phyloP scores from a whole-genome alignment of 1,140 invertebrate genomes.

The Polyergus mexicanus region DNA sequence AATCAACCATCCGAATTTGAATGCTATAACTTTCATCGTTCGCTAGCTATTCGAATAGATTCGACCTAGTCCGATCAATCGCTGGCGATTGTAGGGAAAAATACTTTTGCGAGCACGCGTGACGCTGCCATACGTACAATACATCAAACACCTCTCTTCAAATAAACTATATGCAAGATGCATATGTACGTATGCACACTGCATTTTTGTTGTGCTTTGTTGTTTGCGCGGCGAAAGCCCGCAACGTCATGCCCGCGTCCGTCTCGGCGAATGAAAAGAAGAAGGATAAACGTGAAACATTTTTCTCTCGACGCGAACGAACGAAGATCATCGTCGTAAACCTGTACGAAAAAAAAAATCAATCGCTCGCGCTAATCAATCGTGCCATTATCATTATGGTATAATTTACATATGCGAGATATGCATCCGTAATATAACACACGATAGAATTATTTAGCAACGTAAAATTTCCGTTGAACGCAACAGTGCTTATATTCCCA shows the following conservation, averaged over 20 bases:
- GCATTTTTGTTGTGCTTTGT: slow-evolving; percentile 34
- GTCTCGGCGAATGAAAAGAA: too few relatives aligned
- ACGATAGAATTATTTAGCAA: slow-evolving; percentile 30
- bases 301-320: not conserved
- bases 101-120: not conserved
- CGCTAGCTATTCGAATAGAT: slow-evolving; percentile 17
- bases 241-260: not conserved
- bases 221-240: not conserved
- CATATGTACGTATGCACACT: not conserved
- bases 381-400: not conserved
- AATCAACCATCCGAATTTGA: slow-evolving; percentile 56
- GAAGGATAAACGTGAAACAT: slow-evolving; percentile 31
- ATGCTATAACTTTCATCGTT: slow-evolving; percentile 46
- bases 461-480: slow-evolving; percentile 43
- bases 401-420: slow-evolving; percentile 7
- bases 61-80: slow-evolving; percentile 36
- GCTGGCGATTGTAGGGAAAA: slow-evolving; percentile 2
- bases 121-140: not conserved
- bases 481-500: slow-evolving; percentile 5
- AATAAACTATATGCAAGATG: not conserved
- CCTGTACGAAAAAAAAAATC: not conserved
- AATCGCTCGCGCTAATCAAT: not conserved
- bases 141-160: slow-evolving; percentile 28
- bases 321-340: not conserved
- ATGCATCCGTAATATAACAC: not conserved